Evolutionary conservation across 2,113 vertebrate genomes (phyloP), one percentile per base, ranked within the genome.

Genomic region (Eira barbara): DNA sequence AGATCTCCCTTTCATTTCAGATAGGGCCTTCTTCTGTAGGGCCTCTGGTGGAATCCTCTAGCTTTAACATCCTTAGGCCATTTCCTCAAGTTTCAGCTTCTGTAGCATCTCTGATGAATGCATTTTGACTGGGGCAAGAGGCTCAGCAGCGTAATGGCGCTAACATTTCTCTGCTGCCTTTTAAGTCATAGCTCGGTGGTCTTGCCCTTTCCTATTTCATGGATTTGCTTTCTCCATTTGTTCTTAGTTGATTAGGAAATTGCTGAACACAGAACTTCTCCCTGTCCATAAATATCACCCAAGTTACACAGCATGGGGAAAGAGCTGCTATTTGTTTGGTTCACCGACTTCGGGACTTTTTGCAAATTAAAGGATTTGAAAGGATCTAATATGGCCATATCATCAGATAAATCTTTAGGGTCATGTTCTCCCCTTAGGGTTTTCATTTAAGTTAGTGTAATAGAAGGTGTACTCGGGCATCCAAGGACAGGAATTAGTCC

Each of bases 241-340:
- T 96, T 98, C 76, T 92, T 98, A 96, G 55, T 97, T 98, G 98
- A 98, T 98, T 98, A 92, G 95, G 95, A 99, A 98, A 98, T 94
- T 98, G 95, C 97, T 99, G 97, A 98, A 98, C 94, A 94, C 63
- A 95, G 55, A 81, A 63, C 45, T 98, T 98, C 92, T 96, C 5
- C 3, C 91, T 86, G 47, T 69, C 85, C 81, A 87, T 98, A 98
- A 98, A 98, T 98, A 98, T 96, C 80, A 97, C 74, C 98, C 85
- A 97, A 97, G 94, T 97, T 97, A 94, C 93, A 95, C 55, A 0
- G 0, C 65, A 92, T 42, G 59, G 85, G 3, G 63, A 87, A 76
- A 59, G 57, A 94, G 2, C 45, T 90, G 92, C 93, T 98, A 89
- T 91, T 97, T 63, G 45, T 92, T 98, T 96, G 71, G 25, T 87